phyloP scores from a whole-genome alignment of 1,140 invertebrate species.

The Zaprionus taronus region DNA sequence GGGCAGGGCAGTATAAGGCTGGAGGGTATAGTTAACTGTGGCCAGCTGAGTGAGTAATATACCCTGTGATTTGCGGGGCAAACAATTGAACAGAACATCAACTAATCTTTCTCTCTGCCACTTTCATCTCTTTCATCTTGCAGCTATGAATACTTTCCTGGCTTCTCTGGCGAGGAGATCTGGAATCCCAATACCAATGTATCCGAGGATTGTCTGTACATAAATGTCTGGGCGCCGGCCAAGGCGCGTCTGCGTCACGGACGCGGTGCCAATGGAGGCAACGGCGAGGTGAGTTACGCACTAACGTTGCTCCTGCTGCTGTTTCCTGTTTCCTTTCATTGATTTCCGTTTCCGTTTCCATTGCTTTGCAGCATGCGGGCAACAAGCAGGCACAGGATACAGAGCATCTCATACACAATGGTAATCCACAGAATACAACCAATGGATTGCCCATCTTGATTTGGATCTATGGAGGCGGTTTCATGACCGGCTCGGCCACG shows the following conservation, averaged over 20 bases:
- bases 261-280: conserved; percentile 77
- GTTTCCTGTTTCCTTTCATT: neutral
- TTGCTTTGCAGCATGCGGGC: conserved; percentile 59
- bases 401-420: conserved; percentile 79
- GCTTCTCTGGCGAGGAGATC: conserved; percentile 96
- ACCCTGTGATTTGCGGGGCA: conserved; percentile 60
- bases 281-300: conserved; percentile 65
- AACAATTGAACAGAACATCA: conserved; percentile 31
- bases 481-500: conserved; percentile 95
- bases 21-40: neutral
- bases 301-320: neutral
- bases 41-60: neutral
- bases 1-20: neutral
- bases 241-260: conserved; percentile 89
- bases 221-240: conserved; percentile 96
- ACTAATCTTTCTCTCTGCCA: neutral
- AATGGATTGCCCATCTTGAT: conserved; percentile 90
- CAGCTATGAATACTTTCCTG: conserved; percentile 93
- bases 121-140: neutral
- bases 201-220: conserved; percentile 96
- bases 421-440: conserved; percentile 77
- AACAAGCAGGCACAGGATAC: conserved; percentile 67
- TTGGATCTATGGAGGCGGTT: conserved; percentile 97
- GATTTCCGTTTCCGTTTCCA: neutral
- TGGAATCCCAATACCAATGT: conserved; percentile 97